These are phyloP conservation scores for Picus viridis DNA, from an alignment of 2,797 vertebrate species.

Conservation along the genomic window DNA sequence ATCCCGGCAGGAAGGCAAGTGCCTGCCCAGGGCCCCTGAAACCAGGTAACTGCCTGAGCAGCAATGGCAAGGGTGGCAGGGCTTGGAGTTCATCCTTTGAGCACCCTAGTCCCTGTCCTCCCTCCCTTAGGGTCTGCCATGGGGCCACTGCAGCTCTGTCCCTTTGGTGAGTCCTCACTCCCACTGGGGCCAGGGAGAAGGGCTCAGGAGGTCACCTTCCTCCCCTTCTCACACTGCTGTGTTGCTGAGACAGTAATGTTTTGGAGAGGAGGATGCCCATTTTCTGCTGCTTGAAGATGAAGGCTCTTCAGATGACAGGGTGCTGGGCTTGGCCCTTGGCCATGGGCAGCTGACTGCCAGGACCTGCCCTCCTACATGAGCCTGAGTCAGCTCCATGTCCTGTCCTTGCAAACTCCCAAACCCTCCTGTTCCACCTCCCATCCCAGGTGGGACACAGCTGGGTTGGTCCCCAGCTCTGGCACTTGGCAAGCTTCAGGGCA, in stretches of 20 bases:
- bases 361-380: not conserved
- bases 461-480: not conserved
- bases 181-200: fast-evolving
- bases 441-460: fast-evolving
- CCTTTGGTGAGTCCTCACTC: not conserved
- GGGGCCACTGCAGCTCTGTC: not conserved
- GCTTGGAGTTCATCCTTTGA: not conserved
- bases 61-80: fast-evolving
- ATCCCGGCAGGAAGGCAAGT: not conserved
- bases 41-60: not conserved
- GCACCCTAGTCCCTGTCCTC: not conserved
- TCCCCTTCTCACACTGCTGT: not conserved
- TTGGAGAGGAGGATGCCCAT: not conserved
- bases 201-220: fast-evolving
- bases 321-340: not conserved
- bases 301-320: not conserved
- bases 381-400: fast-evolving
- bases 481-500: not conserved
- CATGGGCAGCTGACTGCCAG: not conserved
- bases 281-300: not conserved
- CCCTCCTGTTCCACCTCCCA: fast-evolving
- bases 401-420: not conserved
- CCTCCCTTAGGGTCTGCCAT: fast-evolving
- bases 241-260: constrained; percentile 10
- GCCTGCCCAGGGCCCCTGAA: fast-evolving